These are phyloP conservation scores for Chlorocebus sabaeus DNA, from an alignment of 2,113 vertebrate species.

Conservation along the genomic window DNA sequence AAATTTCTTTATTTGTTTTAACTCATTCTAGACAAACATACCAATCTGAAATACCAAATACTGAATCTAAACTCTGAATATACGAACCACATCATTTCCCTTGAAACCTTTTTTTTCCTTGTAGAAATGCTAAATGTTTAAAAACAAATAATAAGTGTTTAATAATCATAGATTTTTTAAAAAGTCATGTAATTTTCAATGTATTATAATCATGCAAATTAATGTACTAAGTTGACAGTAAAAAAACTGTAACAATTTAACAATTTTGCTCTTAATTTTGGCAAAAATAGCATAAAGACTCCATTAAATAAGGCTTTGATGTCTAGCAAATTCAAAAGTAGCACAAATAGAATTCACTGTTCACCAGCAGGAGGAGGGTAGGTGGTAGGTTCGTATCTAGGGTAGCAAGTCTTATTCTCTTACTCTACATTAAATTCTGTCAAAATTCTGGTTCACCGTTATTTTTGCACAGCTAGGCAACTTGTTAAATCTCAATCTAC, in stretches of 20 bases:
- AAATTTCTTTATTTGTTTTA: background rate
- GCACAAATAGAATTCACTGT: background rate
- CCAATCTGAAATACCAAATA: background rate
- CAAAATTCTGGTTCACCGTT: constrained; percentile 1
- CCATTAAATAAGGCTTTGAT: background rate
- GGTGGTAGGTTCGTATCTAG: background rate
- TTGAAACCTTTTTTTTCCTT: background rate
- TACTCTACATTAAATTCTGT: background rate
- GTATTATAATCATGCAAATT: background rate
- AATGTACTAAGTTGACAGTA: background rate
- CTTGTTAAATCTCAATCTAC: constrained; percentile 12
- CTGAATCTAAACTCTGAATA: background rate
- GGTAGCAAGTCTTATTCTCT: background rate
- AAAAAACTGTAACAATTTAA: background rate
- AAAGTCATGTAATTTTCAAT: background rate
- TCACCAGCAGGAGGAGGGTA: background rate
- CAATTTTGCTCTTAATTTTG: background rate
- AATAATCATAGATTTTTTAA: background rate
- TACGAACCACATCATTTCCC: constrained; percentile 15
- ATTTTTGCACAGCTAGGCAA: background rate
- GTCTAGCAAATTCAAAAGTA: background rate
- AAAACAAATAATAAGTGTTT: background rate
- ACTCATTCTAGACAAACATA: background rate
- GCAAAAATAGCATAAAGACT: background rate
- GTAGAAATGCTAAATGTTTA: background rate